Conservation (phyloP, 2,797 vertebrate species). For the Oreortyx pictus region DNA sequence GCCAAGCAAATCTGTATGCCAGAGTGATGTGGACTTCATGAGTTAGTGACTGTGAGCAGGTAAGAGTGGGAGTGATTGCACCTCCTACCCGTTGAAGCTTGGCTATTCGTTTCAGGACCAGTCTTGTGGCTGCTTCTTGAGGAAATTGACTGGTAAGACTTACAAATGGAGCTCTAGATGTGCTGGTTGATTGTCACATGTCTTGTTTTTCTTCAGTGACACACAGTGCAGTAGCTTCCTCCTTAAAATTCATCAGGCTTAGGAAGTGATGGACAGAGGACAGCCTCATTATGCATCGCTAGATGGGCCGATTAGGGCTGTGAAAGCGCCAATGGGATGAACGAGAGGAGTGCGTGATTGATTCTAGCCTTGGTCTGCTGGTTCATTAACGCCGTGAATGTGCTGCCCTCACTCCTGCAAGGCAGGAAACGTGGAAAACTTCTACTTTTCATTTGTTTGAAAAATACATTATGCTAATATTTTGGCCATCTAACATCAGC, state of each 20-base stretch:
- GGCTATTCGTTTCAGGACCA: conserved; percentile 50
- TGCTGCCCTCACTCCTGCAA: neutral
- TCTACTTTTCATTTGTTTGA: conserved; percentile 57
- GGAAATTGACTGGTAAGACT: conserved; percentile 61
- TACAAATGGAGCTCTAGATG: conserved; percentile 56
- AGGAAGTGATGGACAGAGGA: conserved; percentile 83
- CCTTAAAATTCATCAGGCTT: conserved; percentile 76
- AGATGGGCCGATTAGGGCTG: conserved; percentile 80
- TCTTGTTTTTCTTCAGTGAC: conserved; percentile 78
- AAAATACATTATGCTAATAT: conserved; percentile 41
- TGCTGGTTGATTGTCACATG: conserved; percentile 77
- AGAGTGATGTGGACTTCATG: neutral
- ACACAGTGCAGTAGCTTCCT: conserved; percentile 69
- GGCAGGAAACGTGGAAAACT: conserved; percentile 30
- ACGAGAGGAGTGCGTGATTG: conserved; percentile 87
- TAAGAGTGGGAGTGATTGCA: conserved; percentile 48
- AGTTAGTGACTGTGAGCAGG: neutral
- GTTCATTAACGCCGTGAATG: conserved; percentile 86
- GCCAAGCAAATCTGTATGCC: conserved; percentile 2
- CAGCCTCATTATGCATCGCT: conserved; percentile 82
- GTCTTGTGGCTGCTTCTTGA: conserved; percentile 64
- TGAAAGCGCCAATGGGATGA: conserved; percentile 85
- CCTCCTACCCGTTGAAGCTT: conserved; percentile 53
- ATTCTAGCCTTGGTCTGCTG: conserved; percentile 83
- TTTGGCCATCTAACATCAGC: conserved; percentile 16